Evolutionary conservation across 2,113 vertebrate genomes (phyloP), one percentile per base, ranked within the genome.

Genomic region (Haemorhous mexicanus): DNA sequence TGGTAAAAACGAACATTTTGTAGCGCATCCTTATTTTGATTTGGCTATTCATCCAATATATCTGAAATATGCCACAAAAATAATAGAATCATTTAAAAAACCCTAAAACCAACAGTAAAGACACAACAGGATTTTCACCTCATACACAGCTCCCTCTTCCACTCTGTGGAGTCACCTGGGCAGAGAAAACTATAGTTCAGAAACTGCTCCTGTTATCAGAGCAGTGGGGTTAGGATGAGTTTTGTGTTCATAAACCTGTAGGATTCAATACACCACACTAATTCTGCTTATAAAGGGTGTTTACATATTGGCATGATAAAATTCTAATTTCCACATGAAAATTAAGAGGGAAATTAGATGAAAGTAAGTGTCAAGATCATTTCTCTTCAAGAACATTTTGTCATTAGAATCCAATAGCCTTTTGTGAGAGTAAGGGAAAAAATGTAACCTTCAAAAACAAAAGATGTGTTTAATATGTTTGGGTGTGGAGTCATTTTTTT

Each of bases 211-310:
- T 4, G 10, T 69, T 74, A 73, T 56, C 55, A 81, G 19, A 77
- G 33, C 39, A 62, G 19, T n/a, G 9, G 6, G 13, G 5, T 2
- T 37, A 13, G 53, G 8, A 37, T n/a, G 17, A 4, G 7, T 0
- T 90, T 86, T 76, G 5, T 33, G 21, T 77, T 69, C 41, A 32
- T 37, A 52, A 56, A 47, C 16, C 37, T 21, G 13, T 18, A 66
- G 20, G 10, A 87, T 62, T 77, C 6, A n/a, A 41, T 74, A 53
- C 20, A 70, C 46, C 6, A 53, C 13, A 84, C 61, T 66, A 77
- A 69, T 84, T 76, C 32, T 68, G 16, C 14, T 69, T 74, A 46
- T 41, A 58, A 58, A 50, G 5, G 2, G 1, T n/a, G 50, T 67
- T 70, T 67, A 49, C 9, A 23, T 61, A 53, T 28, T 62, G 13